Percentiles rank a stretch among this genome's conserved stretches.
Conservation (phyloP, 2,113 vertebrate genomes). For the Pyrgilauda ruficollis region DNA sequence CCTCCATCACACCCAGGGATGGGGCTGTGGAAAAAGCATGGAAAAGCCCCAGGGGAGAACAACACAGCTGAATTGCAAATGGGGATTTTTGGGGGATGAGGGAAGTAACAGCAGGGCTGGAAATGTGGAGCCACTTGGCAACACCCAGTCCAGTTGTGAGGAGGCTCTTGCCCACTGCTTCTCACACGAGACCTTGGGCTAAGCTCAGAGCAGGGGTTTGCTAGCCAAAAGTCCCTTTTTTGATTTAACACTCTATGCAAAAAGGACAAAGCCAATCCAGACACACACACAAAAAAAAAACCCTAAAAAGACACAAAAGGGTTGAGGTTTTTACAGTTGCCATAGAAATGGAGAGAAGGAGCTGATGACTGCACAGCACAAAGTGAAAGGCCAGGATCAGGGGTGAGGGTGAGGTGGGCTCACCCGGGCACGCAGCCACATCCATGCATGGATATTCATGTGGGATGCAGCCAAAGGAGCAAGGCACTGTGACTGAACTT, state of each 20-base stretch:
- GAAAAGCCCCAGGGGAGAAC: background rate
- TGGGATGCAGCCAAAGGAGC: background rate
- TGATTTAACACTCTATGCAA: background rate
- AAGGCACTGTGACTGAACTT: background rate
- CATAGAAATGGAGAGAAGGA: slow-evolving; percentile 70
- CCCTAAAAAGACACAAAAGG: slow-evolving; percentile 1
- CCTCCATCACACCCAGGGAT: background rate
- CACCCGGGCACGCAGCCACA: accelerated
- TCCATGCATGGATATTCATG: background rate
- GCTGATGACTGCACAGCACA: slow-evolving; percentile 54
- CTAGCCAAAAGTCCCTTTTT: background rate
- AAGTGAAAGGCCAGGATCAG: background rate
- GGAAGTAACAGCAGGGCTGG: background rate
- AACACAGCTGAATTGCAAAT: background rate
- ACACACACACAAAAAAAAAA: background rate
- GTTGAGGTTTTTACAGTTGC: slow-evolving; percentile 66
- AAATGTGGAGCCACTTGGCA: background rate
- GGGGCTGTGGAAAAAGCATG: background rate
- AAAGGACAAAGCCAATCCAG: background rate
- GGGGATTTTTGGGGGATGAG: background rate
- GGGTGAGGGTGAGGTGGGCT: background rate
- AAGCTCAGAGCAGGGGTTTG: background rate
- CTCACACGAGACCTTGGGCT: accelerated
- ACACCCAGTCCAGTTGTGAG: background rate
- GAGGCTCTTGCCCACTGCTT: background rate